Conservation (phyloP, 2,113 vertebrate species). For the Eulacestoma nigropectus region DNA sequence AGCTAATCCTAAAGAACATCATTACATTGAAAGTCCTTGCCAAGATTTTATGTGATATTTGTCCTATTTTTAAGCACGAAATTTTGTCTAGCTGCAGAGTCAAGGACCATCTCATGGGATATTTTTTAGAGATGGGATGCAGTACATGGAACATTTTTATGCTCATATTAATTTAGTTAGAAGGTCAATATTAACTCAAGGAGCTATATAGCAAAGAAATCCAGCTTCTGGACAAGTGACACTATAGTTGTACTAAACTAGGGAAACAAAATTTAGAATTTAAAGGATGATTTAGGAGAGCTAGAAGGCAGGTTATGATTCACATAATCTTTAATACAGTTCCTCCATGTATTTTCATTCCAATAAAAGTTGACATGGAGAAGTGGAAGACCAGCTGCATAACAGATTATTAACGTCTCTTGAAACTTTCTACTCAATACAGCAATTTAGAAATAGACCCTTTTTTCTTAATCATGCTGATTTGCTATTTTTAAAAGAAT, state of each 20-base stretch:
- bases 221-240: neutral
- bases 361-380: neutral
- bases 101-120: neutral
- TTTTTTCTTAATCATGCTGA: neutral
- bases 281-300: neutral
- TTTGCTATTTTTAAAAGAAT: neutral
- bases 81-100: neutral
- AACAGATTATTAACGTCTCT: neutral
- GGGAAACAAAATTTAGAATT: neutral
- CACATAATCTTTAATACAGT: neutral
- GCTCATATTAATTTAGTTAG: slow-evolving; percentile 1
- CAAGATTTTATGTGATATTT: slow-evolving; percentile 25
- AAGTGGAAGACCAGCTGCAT: neutral
- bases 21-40: neutral
- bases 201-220: neutral
- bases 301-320: neutral
- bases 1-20: neutral
- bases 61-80: slow-evolving; percentile 5
- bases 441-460: neutral
- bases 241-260: neutral
- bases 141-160: neutral
- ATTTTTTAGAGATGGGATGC: neutral
- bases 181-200: slow-evolving; percentile 44
- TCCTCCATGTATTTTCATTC: neutral
- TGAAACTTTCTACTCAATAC: neutral